Evolutionary conservation across 2,113 vertebrate genomes (phyloP).

Genomic region (Vulpes vulpes): DNA sequence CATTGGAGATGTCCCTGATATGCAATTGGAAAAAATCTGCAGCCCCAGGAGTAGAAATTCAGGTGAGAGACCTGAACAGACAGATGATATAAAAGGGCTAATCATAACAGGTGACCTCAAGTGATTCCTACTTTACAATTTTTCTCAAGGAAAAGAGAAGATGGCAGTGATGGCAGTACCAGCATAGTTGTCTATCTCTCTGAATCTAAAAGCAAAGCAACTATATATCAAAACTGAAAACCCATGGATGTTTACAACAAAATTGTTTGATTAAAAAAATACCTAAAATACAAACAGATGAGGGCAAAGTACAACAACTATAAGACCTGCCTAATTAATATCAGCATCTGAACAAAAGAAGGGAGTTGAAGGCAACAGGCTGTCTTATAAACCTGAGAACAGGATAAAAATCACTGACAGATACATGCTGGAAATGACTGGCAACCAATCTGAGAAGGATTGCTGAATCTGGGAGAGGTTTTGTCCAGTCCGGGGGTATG

Average conservation of each 20-base stretch:
- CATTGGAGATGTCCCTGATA: not conserved
- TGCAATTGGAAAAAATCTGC: not conserved
- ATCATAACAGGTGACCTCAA: not conserved
- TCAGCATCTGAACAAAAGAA: not conserved
- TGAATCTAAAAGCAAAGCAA: not conserved
- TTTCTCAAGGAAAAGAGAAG: not conserved
- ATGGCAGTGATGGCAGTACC: not conserved
- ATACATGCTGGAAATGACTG: not conserved
- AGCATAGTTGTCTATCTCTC: not conserved
- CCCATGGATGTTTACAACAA: not conserved
- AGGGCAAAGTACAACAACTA: not conserved
- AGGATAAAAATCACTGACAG: not conserved
- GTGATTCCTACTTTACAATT: not conserved
- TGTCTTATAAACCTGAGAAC: not conserved
- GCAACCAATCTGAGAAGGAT: not conserved
- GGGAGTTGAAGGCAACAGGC: not conserved
- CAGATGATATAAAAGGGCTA: not conserved
- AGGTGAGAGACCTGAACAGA: not conserved
- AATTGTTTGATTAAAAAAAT: not conserved
- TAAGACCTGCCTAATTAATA: not conserved
- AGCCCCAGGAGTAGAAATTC: not conserved
- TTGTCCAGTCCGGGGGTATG: fast-evolving
- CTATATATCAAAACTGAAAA: constrained; percentile 41
- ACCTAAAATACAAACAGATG: not conserved
- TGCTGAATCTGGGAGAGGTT: not conserved